Percentiles rank a stretch among this genome's conserved stretches.
Conservation (phyloP, 2,888 invertebrate species). For the Acanthopleura granulata region DNA sequence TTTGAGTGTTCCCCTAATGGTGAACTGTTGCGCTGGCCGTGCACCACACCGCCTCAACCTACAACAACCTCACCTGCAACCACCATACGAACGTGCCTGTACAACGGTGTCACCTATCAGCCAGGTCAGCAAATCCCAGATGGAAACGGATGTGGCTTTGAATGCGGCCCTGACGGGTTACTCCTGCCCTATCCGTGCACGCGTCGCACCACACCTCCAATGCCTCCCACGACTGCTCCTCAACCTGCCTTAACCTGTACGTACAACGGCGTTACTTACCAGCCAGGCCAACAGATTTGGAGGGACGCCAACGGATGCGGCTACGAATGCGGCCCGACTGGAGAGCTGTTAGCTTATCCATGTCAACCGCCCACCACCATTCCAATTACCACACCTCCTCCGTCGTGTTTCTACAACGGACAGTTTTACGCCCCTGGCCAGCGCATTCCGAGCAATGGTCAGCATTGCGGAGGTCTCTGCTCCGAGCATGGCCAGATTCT, state of each 20-base stretch:
- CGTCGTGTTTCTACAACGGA: background rate
- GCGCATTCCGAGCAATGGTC: constrained; percentile 23
- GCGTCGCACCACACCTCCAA: background rate
- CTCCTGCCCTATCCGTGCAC: background rate
- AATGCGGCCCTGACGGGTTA: background rate
- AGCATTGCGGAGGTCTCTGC: constrained; percentile 31
- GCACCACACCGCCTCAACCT: background rate
- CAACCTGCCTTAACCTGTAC: background rate
- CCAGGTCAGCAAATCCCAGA: background rate
- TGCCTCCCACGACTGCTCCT: background rate
- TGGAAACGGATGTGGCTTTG: background rate
- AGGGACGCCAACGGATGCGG: constrained; percentile 5
- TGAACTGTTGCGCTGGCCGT: background rate
- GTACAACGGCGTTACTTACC: constrained; percentile 1
- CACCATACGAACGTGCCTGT: background rate
- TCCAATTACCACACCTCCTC: background rate
- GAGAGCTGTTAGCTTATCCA: background rate
- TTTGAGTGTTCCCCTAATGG: background rate
- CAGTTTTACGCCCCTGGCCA: constrained; percentile 24
- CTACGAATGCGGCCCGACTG: background rate
- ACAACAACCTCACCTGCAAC: background rate
- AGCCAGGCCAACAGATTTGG: constrained; percentile 4
- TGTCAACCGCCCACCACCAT: background rate
- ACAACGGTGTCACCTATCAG: background rate
- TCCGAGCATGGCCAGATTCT: constrained; percentile 28